These are phyloP conservation scores for Spisula subtruncata DNA, from an alignment of 2,888 invertebrate species.

Conservation along the genomic window DNA sequence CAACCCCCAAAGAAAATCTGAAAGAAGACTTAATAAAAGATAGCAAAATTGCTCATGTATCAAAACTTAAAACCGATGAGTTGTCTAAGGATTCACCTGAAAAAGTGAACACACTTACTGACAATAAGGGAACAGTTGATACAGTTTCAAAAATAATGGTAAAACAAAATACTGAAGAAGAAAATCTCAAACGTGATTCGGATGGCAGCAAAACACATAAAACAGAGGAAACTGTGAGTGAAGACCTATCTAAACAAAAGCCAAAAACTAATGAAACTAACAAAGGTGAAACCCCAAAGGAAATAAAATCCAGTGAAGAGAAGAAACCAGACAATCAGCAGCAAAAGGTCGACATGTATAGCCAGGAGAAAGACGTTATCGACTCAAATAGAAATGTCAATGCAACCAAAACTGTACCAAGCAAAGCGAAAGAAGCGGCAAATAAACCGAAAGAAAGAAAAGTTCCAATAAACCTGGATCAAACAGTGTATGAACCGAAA, in stretches of 20 bases:
- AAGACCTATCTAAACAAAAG: not conserved
- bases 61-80: not conserved
- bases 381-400: not conserved
- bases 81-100: not conserved
- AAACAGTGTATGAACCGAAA: conserved; percentile 62
- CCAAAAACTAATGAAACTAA: not conserved
- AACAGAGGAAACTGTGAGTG: not conserved
- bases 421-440: conserved; percentile 3
- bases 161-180: not conserved
- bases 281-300: not conserved
- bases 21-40: not conserved
- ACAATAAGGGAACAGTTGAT: no score
- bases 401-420: not conserved
- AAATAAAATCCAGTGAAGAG: not conserved
- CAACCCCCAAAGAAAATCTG: not conserved
- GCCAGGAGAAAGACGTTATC: conserved; percentile 2
- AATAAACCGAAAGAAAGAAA: conserved; percentile 47
- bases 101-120: not conserved
- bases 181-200: not conserved
- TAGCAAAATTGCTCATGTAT: not conserved
- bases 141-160: not conserved
- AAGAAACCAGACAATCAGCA: not conserved
- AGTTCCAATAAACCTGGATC: conserved; percentile 50
- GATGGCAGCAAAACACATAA: not conserved
- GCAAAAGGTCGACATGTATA: conserved; percentile 32